Evolutionary conservation across 30 jellyfish, hydroid and myxozoan genomes (phyloP).

Genomic region (Phacellophora camtschatica): DNA sequence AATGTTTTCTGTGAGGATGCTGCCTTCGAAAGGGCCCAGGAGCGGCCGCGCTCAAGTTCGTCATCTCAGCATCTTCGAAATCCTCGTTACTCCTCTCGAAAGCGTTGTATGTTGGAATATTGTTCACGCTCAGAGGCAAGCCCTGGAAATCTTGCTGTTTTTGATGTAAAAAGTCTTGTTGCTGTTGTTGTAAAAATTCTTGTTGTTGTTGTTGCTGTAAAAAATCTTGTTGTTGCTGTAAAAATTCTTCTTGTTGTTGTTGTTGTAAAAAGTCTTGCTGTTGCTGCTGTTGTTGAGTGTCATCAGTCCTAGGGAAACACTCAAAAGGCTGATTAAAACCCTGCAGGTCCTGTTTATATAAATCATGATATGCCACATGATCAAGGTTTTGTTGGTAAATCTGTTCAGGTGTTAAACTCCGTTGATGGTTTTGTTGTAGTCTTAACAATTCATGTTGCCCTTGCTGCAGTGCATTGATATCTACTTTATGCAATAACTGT

Average conservation of each 20-base stretch:
- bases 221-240: constrained; percentile 16
- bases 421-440: constrained; percentile 65
- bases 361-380: constrained; percentile 64
- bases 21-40: constrained; percentile 88
- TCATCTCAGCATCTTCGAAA: constrained; percentile 51
- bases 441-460: constrained; percentile 84
- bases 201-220: constrained; percentile 23
- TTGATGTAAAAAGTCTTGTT: neutral
- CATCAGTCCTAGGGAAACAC: neutral
- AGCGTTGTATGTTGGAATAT: neutral
- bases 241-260: neutral
- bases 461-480: constrained; percentile 51
- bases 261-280: neutral
- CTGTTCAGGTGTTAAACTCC: constrained; percentile 90
- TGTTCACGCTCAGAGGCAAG: neutral
- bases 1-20: constrained; percentile 75
- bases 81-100: constrained; percentile 24
- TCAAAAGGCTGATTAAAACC: constrained; percentile 27
- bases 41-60: constrained; percentile 45
- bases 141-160: constrained; percentile 17
- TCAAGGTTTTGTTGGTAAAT: constrained; percentile 69
- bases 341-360: constrained; percentile 26
- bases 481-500: constrained; percentile 86
- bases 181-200: neutral
- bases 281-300: constrained; percentile 17